Percentiles rank a stretch among this genome's conserved stretches.
Evolutionary conservation across 1,140 invertebrate genomes (phyloP).

Genomic region (Tetragonula clypearis): DNA sequence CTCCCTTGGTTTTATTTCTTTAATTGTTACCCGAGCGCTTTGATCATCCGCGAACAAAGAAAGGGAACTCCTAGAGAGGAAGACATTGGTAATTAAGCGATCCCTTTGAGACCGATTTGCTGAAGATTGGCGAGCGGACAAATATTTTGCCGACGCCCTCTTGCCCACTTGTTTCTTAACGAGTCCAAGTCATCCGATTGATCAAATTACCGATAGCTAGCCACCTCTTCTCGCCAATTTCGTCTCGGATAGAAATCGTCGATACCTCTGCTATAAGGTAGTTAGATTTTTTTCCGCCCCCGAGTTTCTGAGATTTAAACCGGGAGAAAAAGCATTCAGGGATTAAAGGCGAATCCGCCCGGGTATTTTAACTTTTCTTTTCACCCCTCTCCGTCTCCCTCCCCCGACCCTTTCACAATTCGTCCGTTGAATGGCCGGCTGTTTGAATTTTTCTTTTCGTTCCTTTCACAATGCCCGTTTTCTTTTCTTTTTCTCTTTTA

Average conservation of each 20-base stretch:
- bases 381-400: no score
- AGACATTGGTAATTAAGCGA: slow-evolving; percentile 41
- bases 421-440: background rate
- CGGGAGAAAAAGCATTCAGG: no score
- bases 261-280: background rate
- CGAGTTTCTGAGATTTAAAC: background rate
- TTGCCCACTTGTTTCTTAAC: background rate
- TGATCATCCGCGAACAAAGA: slow-evolving; percentile 28
- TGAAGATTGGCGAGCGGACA: background rate
- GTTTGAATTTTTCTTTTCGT: background rate
- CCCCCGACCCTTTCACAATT: background rate
- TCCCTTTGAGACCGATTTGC: slow-evolving; percentile 7
- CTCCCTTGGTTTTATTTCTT: background rate
- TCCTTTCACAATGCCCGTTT: no score
- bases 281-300: background rate
- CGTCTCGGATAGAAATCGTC: background rate
- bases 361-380: background rate
- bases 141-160: slow-evolving; percentile 28
- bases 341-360: background rate
- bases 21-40: slow-evolving; percentile 10
- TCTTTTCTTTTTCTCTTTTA: no score
- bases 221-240: background rate
- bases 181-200: background rate
- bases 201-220: background rate
- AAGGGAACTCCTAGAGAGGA: background rate